phyloP scores from a whole-genome alignment of 2,113 vertebrate species.

The Sterrhoptilus dennistouni region DNA sequence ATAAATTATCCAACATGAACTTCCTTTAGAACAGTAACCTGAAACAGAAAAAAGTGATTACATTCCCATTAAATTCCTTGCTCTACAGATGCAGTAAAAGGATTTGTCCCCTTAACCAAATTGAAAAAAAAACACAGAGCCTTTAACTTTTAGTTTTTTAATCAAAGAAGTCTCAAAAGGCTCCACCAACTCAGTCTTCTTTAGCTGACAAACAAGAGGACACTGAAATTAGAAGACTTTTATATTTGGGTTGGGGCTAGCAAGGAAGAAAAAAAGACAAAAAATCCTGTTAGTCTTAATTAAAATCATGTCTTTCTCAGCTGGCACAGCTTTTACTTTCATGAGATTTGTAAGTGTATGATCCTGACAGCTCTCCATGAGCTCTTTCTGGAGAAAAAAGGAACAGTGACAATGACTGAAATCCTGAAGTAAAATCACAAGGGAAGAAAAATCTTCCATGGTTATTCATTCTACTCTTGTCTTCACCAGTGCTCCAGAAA shows the following conservation, averaged over 20 bases:
- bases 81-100: background rate
- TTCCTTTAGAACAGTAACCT: constrained; percentile 1
- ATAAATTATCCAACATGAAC: background rate
- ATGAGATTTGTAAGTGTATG: background rate
- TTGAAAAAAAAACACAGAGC: background rate
- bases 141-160: background rate
- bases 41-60: background rate
- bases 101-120: background rate
- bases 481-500: background rate
- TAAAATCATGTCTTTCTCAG: constrained; percentile 10
- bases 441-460: background rate
- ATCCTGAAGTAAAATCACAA: background rate
- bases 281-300: constrained; percentile 4
- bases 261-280: background rate
- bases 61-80: background rate
- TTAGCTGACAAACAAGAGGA: background rate
- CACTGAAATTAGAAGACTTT: background rate
- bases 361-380: constrained; percentile 33
- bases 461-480: background rate
- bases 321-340: background rate
- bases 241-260: background rate
- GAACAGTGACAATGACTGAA: background rate
- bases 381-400: constrained; percentile 1
- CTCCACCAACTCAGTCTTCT: background rate
- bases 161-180: background rate